Base-by-base conservation (phyloP, 1,140 invertebrate genomes). In the Nomia melanderi region DNA sequence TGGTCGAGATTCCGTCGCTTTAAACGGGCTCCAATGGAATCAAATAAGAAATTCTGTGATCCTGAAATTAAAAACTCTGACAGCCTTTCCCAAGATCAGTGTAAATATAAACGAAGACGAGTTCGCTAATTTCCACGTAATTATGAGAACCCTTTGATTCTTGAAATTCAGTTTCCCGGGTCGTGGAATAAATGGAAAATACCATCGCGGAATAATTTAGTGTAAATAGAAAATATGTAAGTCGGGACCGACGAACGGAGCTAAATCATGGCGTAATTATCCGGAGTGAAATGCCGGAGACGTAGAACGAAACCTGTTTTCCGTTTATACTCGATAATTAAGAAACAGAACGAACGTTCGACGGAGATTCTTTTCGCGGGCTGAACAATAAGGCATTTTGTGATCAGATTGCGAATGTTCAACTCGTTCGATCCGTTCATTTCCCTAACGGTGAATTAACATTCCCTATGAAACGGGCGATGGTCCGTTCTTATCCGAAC, bases 11-110 rank as follows among this genome's bases (percentile, higher is more conserved):
- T 17, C 44, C 7, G 5, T 5, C 17, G 44, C 20, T 6, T 14
- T 7, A 14, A 47, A 47, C 3, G 20, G 20, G 17, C 31, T 69
- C 23, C 36, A 20, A n/a, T 39, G n/a, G 29, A 47, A 36, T 64
- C 33, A 39, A 64, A 29, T 73, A 54, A 17, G 63, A 53, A 64
- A 60, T 73, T 54, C 53, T 36, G 64, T 73, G 36, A 23, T 39
- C 12, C 36, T 20, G 33, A 27, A 41, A 33, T 41, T 74, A 54
- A 74, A 53, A 74, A 65, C 39, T 62, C 41, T 20, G 27, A 9
- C 47, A 2, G 25, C 23, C 44, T 36, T 25, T 64, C 29, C 2
- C 50, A 1, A 20, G 17, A 33, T 39, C 14, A n/a, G 20, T 14
- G 25, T 36, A 23, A 47, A 36, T 12, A 31, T 54, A 53, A 47